Base-by-base conservation (phyloP, 2,113 vertebrate species). In the Haliaeetus leucogaster region DNA sequence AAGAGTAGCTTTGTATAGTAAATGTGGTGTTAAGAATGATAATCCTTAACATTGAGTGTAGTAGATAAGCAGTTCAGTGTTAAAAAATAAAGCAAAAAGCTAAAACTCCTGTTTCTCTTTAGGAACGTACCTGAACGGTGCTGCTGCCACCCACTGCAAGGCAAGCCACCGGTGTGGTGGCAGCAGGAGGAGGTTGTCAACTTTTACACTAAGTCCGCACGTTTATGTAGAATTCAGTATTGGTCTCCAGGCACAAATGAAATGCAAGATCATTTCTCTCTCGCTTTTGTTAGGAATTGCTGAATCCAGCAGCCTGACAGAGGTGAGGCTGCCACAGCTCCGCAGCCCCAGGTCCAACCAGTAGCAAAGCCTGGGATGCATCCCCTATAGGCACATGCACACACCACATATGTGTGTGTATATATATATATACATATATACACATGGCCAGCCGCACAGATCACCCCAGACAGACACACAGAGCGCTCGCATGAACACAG, bases 251-350 rank as follows among this genome's bases (percentile, higher is more conserved):
- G 22, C 47, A 53, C 48, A 58, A 77, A 62, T 30, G 3, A 82
- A 52, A 65, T 3, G 1, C 0, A 48, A 53, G 78, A 58, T 13
- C 2, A n/a, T 70, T 85, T 47, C 26, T 86, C 56, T 62, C n/a
- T 16, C 18, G 4, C 18, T 42, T 56, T 59, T 58, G 20, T 98
- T 99, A 56, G 98, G 98, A 99, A 98, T 98, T 42, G 98, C 99
- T 93, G 99, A 99, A 82, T 99, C 40, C 66, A 80, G 53, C n/a
- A 62, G 40, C 30, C 34, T 61, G 26, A 48, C 40, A 76, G 70
- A 67, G 17, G 25, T 0, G 1, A 70, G n/a, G 14, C 10, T 53
- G 52, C 12, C 47, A 43, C 47, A 72, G 40, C 25, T 55, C 58
- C 48, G 8, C 3, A 2, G 22, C 36, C 26, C 40, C 47, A 27